Evolutionary conservation across 2,888 invertebrate genomes (phyloP).

Genomic region (Petrophora chlorosata): DNA sequence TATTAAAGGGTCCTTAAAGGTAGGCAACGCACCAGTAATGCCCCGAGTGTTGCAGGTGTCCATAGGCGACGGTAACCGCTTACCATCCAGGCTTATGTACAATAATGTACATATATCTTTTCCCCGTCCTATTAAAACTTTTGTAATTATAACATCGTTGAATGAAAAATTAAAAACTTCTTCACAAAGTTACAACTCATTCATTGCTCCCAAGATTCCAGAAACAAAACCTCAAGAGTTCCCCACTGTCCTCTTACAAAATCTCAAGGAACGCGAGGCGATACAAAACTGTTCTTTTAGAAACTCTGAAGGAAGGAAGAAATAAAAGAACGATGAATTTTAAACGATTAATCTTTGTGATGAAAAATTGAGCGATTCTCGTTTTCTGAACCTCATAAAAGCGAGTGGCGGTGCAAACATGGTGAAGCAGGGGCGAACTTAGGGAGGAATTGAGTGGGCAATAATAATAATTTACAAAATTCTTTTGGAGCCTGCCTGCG

Average conservation of each 20-base stretch:
- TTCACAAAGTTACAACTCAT: neutral
- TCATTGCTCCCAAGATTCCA: neutral
- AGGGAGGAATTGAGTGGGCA: neutral
- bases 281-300: neutral
- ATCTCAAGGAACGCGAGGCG: slow-evolving; percentile 3
- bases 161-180: neutral
- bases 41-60: too few relatives aligned
- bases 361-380: slow-evolving; percentile 65
- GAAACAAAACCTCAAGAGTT: slow-evolving; percentile 11
- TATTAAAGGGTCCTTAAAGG: too few relatives aligned
- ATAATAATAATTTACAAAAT: neutral
- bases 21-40: too few relatives aligned
- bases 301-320: slow-evolving; percentile 33
- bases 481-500: too few relatives aligned
- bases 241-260: slow-evolving; percentile 27
- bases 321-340: slow-evolving; percentile 65
- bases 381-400: slow-evolving; percentile 62
- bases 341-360: slow-evolving; percentile 75
- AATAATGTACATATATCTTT: too few relatives aligned
- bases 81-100: too few relatives aligned
- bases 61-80: too few relatives aligned
- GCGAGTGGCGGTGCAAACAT: slow-evolving; percentile 66
- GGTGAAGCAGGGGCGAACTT: slow-evolving; percentile 39
- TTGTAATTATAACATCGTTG: neutral
- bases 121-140: too few relatives aligned